A percentile compares a stretch with the other conserved stretches of the same genome.
Evolutionary conservation across 2,797 vertebrate species (phyloP).

Genomic region (Capromys pilorides): DNA sequence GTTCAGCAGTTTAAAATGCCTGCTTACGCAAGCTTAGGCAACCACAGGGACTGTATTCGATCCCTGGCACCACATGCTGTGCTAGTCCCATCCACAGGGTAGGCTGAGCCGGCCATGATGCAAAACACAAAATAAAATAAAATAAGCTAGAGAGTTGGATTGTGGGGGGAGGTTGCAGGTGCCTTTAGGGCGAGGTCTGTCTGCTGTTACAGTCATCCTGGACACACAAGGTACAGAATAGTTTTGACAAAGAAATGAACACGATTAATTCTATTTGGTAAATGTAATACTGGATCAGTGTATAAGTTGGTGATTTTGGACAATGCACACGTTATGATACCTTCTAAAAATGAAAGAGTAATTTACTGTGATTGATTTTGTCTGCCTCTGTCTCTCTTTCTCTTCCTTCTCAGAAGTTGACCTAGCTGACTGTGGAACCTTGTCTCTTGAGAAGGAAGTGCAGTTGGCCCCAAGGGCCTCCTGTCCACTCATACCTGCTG

Average conservation of each 20-base stretch:
- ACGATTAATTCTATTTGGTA: not conserved
- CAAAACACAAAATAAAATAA: no score
- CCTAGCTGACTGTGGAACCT: not conserved
- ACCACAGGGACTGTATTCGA: no score
- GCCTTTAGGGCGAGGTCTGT: not conserved
- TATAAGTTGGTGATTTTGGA: not conserved
- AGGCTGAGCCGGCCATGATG: no score
- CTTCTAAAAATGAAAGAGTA: constrained; percentile 29
- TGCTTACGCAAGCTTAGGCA: no score
- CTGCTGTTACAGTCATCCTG: not conserved
- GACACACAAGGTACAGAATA: not conserved
- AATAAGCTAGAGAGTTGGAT: not conserved
- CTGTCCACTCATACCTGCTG: not conserved
- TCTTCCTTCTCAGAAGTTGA: not conserved
- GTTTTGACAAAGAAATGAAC: not conserved
- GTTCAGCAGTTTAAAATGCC: no score
- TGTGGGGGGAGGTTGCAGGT: not conserved
- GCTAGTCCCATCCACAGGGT: no score
- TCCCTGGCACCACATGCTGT: no score
- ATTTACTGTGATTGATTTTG: not conserved
- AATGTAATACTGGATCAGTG: not conserved
- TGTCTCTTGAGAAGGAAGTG: not conserved
- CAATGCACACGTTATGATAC: not conserved
- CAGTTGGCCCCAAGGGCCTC: not conserved
- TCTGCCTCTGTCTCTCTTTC: not conserved